These are phyloP conservation scores for Cybosia mesomella DNA, from an alignment of 2,888 invertebrate genomes.

Conservation along the genomic window DNA sequence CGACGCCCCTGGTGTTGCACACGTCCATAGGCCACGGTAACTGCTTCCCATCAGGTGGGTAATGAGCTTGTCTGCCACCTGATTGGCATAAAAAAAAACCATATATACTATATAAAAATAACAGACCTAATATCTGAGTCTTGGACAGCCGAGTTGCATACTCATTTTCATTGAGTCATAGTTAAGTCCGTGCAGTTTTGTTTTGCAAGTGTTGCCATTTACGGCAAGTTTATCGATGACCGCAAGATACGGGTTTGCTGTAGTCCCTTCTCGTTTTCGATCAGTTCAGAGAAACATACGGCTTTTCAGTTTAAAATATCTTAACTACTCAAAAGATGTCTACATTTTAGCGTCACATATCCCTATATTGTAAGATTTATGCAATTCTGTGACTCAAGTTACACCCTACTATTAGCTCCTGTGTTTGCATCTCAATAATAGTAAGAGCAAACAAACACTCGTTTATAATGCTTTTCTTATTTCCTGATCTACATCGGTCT, in stretches of 20 bases:
- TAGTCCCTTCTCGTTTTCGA: conserved; percentile 26
- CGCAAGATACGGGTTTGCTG: conserved; percentile 41
- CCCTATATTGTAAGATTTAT: background rate
- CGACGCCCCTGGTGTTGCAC: no score
- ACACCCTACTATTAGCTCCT: background rate
- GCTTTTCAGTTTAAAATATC: conserved; percentile 30
- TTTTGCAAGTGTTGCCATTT: conserved; percentile 72
- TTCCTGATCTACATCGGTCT: no score
- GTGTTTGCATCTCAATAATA: background rate
- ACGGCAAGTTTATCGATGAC: conserved; percentile 57
- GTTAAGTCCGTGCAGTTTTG: conserved; percentile 63
- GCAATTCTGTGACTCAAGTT: background rate
- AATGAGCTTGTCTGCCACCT: no score
- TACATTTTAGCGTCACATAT: background rate
- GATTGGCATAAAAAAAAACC: no score
- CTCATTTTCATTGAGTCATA: conserved; percentile 63
- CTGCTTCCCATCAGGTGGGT: no score
- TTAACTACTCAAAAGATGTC: background rate
- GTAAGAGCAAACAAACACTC: background rate
- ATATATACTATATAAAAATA: no score
- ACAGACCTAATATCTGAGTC: background rate
- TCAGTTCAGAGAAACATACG: conserved; percentile 18
- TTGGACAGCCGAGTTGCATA: conserved; percentile 48
- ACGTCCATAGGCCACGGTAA: no score
- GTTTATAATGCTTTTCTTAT: background rate